Evolutionary conservation across 2,888 invertebrate species (phyloP).

Genomic region (Eupithecia tripunctaria): DNA sequence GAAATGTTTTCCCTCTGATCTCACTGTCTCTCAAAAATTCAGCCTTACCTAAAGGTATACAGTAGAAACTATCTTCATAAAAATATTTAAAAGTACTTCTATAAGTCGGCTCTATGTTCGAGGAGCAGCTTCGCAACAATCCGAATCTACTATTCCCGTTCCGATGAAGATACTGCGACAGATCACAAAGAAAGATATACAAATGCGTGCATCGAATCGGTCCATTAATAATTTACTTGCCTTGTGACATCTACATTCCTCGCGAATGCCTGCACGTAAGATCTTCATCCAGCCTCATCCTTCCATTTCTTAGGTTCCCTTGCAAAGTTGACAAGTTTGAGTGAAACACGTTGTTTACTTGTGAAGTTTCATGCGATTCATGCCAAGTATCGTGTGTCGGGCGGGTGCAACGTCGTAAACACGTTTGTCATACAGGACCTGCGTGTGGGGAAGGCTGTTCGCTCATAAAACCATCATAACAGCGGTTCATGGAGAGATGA

Average conservation of each 20-base stretch:
- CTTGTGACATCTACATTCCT: conserved; percentile 41
- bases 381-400: conserved; percentile 73
- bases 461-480: conserved; percentile 74
- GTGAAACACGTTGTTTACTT: conserved; percentile 67
- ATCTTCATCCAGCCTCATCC: conserved; percentile 57
- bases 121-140: conserved; percentile 21
- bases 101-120: background rate
- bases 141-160: conserved; percentile 7
- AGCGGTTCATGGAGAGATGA: conserved; percentile 55
- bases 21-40: background rate
- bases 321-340: conserved; percentile 45
- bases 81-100: background rate
- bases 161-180: conserved; percentile 33
- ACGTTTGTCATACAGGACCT: conserved; percentile 64
- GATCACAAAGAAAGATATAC: conserved; percentile 34
- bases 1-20: background rate
- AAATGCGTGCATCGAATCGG: conserved; percentile 39
- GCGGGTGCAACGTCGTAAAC: conserved; percentile 74
- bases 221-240: conserved; percentile 42
- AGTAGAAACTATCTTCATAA: no score
- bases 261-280: conserved; percentile 73
- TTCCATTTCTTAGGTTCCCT: conserved; percentile 58
- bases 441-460: conserved; percentile 53
- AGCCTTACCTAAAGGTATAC: background rate
- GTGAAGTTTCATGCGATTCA: conserved; percentile 63